A percentile compares a stretch with the other conserved stretches of the same genome.
Evolutionary conservation across 1,140 invertebrate species (phyloP).

Genomic region (Triops longicaudatus): DNA sequence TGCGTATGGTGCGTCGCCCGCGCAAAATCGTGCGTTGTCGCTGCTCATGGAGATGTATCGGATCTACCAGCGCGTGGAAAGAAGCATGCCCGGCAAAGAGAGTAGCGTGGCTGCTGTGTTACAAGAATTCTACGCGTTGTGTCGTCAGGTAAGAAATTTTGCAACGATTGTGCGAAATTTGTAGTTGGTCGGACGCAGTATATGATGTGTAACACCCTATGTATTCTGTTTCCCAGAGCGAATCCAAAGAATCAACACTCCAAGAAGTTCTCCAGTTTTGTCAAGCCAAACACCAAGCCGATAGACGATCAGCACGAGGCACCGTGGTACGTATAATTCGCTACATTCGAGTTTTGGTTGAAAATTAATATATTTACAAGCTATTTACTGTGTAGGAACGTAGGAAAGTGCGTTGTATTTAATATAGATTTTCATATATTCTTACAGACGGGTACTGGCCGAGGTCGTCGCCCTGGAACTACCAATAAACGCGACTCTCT

Average conservation of each 20-base stretch:
- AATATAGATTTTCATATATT: not conserved
- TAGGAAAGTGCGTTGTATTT: not conserved
- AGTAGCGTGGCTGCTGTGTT: not conserved
- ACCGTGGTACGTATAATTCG: not conserved
- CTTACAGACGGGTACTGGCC: not conserved
- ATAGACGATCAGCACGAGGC: not conserved
- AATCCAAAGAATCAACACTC: not conserved
- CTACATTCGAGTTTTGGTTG: not conserved
- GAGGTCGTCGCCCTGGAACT: not conserved
- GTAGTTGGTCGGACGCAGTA: too few relatives aligned
- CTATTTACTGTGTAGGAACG: not conserved
- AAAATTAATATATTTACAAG: not conserved
- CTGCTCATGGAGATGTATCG: constrained; percentile 26
- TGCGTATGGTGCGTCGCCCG: not conserved
- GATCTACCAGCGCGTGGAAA: constrained; percentile 21
- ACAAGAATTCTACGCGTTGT: not conserved
- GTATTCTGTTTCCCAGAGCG: not conserved
- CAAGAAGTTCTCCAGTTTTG: not conserved
- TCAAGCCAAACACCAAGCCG: not conserved
- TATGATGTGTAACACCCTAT: not conserved
- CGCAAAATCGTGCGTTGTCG: constrained; percentile 7
- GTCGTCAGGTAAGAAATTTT: not conserved
- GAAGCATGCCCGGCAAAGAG: constrained; percentile 24
- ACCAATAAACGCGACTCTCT: not conserved
- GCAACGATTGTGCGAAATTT: not conserved